Evolutionary conservation across 2,888 invertebrate species (phyloP), one percentile per base, ranked within the genome.

Genomic region (Platerodrilus igneus): DNA sequence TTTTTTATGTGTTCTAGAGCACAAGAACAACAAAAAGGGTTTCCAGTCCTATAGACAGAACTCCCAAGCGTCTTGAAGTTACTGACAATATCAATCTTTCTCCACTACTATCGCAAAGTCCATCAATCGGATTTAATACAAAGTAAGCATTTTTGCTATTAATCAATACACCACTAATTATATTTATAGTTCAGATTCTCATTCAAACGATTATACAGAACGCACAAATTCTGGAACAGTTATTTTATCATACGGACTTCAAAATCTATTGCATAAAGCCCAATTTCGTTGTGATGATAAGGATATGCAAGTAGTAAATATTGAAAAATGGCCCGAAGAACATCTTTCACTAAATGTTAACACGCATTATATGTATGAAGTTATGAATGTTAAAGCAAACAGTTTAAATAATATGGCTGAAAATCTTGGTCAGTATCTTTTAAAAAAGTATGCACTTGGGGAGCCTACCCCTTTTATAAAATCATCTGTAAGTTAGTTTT

Each of bases 221-320:
- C 31, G 45, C 13, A 22, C 65, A 18, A 78, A 77, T 55, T 72
- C 77, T 23, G 83, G 84, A 2, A 75, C 78, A 33, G 73, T 79
- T 8, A 73, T 83, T 13, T 74, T 37, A 4, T 41, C 43, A 15
- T 48, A 41, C 29, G 51, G 51, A 18, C 13, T 22, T 13, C 37
- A 37, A 16, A 42, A 28, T 17, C 28, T 37, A 4, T 17, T 32
- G 10, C 10, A 33, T 9, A 18, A 25, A 3, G 27, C 38, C 8
- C 26, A 27, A n/a, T 44, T 40, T 32, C 11, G 39, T 13, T 21
- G 9, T 17, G 1, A 27, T 11, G 25, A 22, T 7, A 11, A 30
- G 10, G 17, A 4, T 8, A 25, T 37, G 19, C 29, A 45, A 11
- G 6, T 30, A 13, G 37, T 43, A 8, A 7, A 22, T 6, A 29